Conservation (phyloP, 2,888 invertebrate genomes). For the Sarcophaga variegata region DNA sequence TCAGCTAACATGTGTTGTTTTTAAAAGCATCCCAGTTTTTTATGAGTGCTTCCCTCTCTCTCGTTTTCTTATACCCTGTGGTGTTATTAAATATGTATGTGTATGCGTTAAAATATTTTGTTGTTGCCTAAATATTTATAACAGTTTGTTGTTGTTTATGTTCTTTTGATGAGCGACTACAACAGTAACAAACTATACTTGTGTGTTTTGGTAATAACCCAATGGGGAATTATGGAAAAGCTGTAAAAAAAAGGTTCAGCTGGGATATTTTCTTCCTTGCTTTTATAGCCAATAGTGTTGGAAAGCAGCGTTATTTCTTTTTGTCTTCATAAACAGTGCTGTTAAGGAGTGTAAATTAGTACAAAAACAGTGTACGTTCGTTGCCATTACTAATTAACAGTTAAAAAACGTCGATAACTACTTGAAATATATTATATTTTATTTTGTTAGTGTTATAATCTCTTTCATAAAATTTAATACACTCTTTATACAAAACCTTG, state of each 20-base stretch:
- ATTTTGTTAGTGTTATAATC: no score
- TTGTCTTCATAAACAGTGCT: not conserved
- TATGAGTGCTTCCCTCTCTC: not conserved
- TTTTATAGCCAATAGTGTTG: slow-evolving; percentile 25
- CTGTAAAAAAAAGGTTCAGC: slow-evolving; percentile 21
- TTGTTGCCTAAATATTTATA: slow-evolving; percentile 2
- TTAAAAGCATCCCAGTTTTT: slow-evolving; percentile 29
- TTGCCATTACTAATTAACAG: no score
- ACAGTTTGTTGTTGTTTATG: slow-evolving; percentile 21
- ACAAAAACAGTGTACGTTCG: no score
- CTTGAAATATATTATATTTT: no score
- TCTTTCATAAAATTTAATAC: no score
- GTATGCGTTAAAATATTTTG: not conserved
- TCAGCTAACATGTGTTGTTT: slow-evolving; percentile 45
- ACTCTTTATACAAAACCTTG: no score
- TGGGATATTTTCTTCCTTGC: not conserved
- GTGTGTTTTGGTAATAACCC: slow-evolving; percentile 25
- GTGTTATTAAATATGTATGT: slow-evolving; percentile 1
- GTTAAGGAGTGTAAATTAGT: not conserved
- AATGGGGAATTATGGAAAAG: slow-evolving; percentile 15
- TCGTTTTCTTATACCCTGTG: not conserved
- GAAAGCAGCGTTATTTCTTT: no score
- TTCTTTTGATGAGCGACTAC: not conserved
- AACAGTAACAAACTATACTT: slow-evolving; percentile 1
- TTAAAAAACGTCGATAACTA: no score